A percentile compares a stretch with the other conserved stretches of the same genome.
Conservation (phyloP, 2,797 vertebrate genomes). For the Myiothlypis chrysogaster region DNA sequence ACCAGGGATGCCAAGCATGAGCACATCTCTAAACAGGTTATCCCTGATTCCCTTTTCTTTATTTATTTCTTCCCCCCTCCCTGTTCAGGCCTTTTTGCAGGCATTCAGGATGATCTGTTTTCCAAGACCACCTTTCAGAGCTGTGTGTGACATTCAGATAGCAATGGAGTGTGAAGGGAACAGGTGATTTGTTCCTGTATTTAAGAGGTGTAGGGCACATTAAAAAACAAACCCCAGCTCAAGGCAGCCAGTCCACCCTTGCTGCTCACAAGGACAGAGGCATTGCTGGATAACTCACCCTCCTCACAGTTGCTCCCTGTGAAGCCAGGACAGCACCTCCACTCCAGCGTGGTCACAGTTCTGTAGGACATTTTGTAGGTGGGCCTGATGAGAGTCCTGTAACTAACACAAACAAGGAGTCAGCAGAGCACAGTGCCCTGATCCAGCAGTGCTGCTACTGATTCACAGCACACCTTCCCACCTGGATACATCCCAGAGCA, state of each 20-base stretch:
- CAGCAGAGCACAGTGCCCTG: not conserved
- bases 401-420: conserved; percentile 80
- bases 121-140: not conserved
- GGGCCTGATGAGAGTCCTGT: conserved; percentile 92
- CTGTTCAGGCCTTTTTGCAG: not conserved
- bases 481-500: not conserved
- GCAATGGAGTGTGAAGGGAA: not conserved
- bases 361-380: conserved; percentile 89
- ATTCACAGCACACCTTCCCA: not conserved
- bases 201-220: not conserved
- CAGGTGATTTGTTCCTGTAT: not conserved
- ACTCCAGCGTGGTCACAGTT: conserved; percentile 90
- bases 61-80: not conserved
- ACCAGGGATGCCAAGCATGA: not conserved
- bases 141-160: not conserved
- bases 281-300: conserved; percentile 75
- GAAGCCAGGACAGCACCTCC: conserved; percentile 97
- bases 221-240: not conserved
- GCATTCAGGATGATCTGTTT: not conserved
- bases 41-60: not conserved
- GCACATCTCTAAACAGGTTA: not conserved
- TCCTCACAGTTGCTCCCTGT: conserved; percentile 89
- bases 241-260: not conserved
- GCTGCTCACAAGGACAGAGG: not conserved
- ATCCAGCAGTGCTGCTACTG: rapidly evolving